phyloP scores from a whole-genome alignment of 2,888 invertebrate genomes.

The Diplazon laetatorius region DNA sequence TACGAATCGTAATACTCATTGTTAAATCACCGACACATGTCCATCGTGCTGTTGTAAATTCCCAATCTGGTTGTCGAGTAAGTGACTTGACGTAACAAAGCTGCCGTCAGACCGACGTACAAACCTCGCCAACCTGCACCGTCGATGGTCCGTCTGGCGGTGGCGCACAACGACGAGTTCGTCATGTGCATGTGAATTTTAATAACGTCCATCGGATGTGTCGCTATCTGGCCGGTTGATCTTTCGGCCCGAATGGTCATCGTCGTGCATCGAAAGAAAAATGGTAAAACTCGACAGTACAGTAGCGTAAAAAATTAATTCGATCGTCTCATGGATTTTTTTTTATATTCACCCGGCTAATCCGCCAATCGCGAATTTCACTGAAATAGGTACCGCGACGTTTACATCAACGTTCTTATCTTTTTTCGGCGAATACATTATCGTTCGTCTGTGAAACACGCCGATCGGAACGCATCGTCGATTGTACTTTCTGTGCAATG shows the following conservation, averaged over 20 bases:
- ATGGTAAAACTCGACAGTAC: neutral
- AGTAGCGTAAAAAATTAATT: neutral
- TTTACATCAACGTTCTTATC: slow-evolving; percentile 2
- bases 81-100: slow-evolving; percentile 86
- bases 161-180: slow-evolving; percentile 50
- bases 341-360: slow-evolving; percentile 67
- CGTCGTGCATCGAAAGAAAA: no score
- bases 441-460: neutral
- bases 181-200: slow-evolving; percentile 88
- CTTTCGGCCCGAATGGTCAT: slow-evolving; percentile 57
- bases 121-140: slow-evolving; percentile 85
- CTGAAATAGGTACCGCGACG: slow-evolving; percentile 59
- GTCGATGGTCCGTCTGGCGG: slow-evolving; percentile 83
- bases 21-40: slow-evolving; percentile 71
- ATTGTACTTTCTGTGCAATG: no score
- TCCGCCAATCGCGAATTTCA: slow-evolving; percentile 70
- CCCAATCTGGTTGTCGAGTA: slow-evolving; percentile 88
- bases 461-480: slow-evolving; percentile 24
- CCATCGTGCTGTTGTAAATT: slow-evolving; percentile 86
- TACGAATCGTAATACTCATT: slow-evolving; percentile 25
- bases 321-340: no score
- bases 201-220: slow-evolving; percentile 87
- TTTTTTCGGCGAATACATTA: slow-evolving; percentile 29
- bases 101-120: slow-evolving; percentile 82
- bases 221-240: slow-evolving; percentile 78